Conservation (phyloP, 2,888 invertebrate species). For the Elegia similella region DNA sequence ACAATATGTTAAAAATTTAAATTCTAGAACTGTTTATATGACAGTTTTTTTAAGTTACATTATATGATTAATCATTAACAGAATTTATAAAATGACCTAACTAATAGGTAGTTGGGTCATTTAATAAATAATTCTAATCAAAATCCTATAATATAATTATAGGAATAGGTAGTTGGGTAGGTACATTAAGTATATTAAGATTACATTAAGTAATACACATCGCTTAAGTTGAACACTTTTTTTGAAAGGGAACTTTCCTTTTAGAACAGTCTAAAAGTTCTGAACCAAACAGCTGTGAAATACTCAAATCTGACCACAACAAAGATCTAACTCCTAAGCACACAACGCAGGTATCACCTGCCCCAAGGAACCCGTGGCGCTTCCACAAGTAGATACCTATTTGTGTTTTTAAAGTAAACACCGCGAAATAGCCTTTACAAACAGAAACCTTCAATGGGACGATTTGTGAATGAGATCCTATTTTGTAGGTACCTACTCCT, state of each 20-base stretch:
- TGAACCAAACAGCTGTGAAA: constrained; percentile 35
- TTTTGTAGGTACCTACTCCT: constrained; percentile 32
- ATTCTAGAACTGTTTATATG: too few relatives aligned
- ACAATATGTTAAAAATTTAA: too few relatives aligned
- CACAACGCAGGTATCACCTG: constrained; percentile 63
- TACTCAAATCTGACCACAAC: constrained; percentile 36
- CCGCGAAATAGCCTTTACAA: constrained; percentile 64
- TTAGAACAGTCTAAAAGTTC: constrained; percentile 17
- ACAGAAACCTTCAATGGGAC: constrained; percentile 55
- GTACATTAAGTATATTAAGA: too few relatives aligned
- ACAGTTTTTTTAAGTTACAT: too few relatives aligned
- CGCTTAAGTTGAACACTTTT: too few relatives aligned
- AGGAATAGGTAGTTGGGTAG: too few relatives aligned
- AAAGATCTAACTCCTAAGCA: constrained; percentile 49
- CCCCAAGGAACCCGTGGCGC: constrained; percentile 45
- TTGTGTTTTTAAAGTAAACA: constrained; percentile 53
- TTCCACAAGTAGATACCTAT: constrained; percentile 46
- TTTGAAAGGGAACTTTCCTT: background rate
- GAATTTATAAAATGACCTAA: too few relatives aligned
- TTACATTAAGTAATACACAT: too few relatives aligned
- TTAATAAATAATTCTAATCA: too few relatives aligned
- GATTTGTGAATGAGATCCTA: constrained; percentile 57
- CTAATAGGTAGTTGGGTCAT: too few relatives aligned
- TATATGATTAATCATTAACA: too few relatives aligned
- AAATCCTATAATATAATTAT: too few relatives aligned